Evolutionary conservation across 2,113 vertebrate species (phyloP).

Genomic region (Poeciliopsis prolifica): DNA sequence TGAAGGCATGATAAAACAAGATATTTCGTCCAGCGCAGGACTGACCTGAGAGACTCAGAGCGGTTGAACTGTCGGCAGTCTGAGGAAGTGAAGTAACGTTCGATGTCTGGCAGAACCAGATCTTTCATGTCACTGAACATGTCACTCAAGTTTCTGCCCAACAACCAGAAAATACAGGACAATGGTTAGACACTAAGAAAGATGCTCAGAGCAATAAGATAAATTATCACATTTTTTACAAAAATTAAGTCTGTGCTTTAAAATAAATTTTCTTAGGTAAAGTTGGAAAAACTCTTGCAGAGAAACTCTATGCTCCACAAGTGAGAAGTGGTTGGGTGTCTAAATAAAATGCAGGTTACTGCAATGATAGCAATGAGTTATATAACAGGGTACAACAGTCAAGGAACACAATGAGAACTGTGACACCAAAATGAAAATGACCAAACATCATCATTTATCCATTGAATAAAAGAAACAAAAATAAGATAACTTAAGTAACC

Average conservation of each 20-base stretch:
- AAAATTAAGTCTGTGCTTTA: background rate
- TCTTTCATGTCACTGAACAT: conserved; percentile 85
- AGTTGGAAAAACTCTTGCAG: background rate
- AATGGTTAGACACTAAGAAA: background rate
- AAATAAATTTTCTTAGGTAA: background rate
- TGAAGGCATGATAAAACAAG: background rate
- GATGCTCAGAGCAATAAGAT: background rate
- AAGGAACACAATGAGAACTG: background rate
- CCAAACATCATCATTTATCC: background rate
- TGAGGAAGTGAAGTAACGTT: conserved; percentile 85
- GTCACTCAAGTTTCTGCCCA: conserved; percentile 82
- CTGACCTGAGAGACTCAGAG: conserved; percentile 89
- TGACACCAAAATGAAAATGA: background rate
- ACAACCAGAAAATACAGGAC: background rate
- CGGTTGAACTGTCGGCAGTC: conserved; percentile 92
- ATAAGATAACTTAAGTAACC: too few species aligned
- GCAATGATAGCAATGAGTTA: background rate
- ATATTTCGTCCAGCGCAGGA: background rate
- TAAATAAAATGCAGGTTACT: background rate
- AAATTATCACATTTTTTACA: background rate
- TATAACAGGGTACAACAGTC: background rate
- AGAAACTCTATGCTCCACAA: background rate
- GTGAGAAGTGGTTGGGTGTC: background rate
- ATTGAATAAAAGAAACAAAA: background rate
- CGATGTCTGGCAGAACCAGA: conserved; percentile 86